Percentiles rank a stretch among this genome's conserved stretches.
phyloP scores from a whole-genome alignment of 2,888 invertebrate genomes.

The Onthophagus sagittarius region DNA sequence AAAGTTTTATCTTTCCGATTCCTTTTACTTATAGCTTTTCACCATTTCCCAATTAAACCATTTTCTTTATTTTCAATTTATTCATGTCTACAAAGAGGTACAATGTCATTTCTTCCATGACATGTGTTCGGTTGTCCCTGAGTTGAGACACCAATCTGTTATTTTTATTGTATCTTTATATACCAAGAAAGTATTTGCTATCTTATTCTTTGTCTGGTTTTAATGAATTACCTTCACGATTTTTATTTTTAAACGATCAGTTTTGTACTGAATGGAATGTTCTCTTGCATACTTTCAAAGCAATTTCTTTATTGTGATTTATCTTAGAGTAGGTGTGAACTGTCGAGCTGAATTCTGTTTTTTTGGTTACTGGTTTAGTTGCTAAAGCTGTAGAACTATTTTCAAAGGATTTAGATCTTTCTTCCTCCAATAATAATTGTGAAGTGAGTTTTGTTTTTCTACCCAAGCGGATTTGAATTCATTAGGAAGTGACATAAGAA shows the following conservation, averaged over 20 bases:
- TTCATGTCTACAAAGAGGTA: background rate
- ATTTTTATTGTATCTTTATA: background rate
- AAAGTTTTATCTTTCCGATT: background rate
- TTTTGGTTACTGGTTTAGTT: too few species aligned
- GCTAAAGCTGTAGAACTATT: too few species aligned
- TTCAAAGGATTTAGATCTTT: too few species aligned
- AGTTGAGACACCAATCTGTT: background rate
- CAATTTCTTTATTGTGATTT: background rate
- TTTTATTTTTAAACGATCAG: background rate
- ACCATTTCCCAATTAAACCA: background rate
- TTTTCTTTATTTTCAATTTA: background rate
- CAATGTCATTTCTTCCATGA: background rate
- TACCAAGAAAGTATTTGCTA: background rate
- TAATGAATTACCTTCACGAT: background rate
- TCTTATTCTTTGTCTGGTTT: background rate
- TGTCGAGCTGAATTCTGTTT: background rate
- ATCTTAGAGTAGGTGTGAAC: background rate
- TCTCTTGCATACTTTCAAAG: background rate
- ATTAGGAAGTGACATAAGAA: conserved; percentile 38
- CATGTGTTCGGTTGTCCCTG: background rate
- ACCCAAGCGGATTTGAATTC: conserved; percentile 39
- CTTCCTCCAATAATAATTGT: conserved; percentile 27
- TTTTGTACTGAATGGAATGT: background rate
- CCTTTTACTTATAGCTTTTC: background rate
- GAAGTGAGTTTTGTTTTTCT: conserved; percentile 27